phyloP scores from a whole-genome alignment of 2,113 vertebrate species.

The Macaca mulatta region DNA sequence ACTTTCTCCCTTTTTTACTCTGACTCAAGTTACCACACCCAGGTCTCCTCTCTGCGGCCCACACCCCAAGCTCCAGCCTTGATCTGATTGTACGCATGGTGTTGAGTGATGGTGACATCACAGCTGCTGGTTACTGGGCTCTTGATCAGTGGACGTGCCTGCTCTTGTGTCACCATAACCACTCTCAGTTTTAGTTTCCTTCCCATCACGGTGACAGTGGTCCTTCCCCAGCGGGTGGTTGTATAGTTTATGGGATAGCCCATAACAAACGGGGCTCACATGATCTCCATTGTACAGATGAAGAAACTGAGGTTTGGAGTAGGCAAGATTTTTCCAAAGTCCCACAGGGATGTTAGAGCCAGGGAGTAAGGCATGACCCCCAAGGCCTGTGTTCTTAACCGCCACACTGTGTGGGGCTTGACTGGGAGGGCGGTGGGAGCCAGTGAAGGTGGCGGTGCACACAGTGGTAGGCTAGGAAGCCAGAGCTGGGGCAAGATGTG shows the following conservation, averaged over 20 bases:
- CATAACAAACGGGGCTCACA: neutral
- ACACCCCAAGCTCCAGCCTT: neutral
- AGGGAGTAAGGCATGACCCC: neutral
- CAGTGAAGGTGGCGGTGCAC: rapidly evolving
- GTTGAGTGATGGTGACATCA: neutral
- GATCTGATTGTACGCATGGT: rapidly evolving
- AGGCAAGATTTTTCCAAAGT: neutral
- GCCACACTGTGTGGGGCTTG: neutral
- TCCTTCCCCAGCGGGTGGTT: neutral
- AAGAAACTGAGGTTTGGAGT: neutral
- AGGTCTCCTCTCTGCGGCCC: neutral
- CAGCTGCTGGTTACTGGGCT: neutral
- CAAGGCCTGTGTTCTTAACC: neutral
- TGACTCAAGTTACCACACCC: neutral
- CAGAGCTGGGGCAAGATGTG: neutral
- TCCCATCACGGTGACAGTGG: neutral
- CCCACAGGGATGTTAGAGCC: neutral
- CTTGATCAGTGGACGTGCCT: neutral
- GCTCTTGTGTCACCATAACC: neutral
- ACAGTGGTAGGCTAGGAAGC: neutral
- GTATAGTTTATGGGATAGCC: neutral
- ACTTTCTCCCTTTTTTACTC: neutral
- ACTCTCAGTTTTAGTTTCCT: neutral
- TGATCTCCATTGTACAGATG: neutral
- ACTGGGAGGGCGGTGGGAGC: neutral